Evolutionary conservation across 2,113 vertebrate genomes (phyloP).

Genomic region (Gulo gulo): DNA sequence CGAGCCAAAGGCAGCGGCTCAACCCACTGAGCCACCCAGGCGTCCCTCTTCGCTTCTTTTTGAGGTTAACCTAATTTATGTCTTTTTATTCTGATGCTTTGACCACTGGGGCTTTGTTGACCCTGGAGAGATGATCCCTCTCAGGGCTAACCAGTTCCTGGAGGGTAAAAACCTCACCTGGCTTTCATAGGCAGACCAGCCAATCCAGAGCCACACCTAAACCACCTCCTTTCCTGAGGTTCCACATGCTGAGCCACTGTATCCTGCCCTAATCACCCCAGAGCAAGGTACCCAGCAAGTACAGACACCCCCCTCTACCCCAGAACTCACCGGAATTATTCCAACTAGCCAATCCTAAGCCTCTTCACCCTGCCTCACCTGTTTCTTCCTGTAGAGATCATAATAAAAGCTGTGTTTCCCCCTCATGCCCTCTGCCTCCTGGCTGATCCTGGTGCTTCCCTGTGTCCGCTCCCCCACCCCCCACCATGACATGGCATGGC

Average conservation of each 20-base stretch:
- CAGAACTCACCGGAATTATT: not conserved
- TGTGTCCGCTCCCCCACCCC: fast-evolving
- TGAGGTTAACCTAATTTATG: not conserved
- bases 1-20: too few species aligned
- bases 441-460: not conserved
- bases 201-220: not conserved
- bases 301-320: not conserved
- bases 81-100: not conserved
- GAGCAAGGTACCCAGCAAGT: not conserved
- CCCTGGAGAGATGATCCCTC: not conserved
- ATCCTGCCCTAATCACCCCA: not conserved
- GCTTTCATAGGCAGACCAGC: not conserved
- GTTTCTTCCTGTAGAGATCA: not conserved
- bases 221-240: not conserved
- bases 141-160: not conserved
- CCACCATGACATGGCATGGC: fast-evolving
- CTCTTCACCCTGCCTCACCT: not conserved
- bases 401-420: not conserved
- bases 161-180: not conserved
- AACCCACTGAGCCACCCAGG: too few species aligned
- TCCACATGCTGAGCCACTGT: not conserved
- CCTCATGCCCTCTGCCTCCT: not conserved
- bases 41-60: not conserved
- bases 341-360: not conserved
- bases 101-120: not conserved